A percentile compares a stretch with the other conserved stretches of the same genome.
These are phyloP conservation scores for Hipparchia semele DNA, from an alignment of 2,888 invertebrate genomes.

Conservation along the genomic window DNA sequence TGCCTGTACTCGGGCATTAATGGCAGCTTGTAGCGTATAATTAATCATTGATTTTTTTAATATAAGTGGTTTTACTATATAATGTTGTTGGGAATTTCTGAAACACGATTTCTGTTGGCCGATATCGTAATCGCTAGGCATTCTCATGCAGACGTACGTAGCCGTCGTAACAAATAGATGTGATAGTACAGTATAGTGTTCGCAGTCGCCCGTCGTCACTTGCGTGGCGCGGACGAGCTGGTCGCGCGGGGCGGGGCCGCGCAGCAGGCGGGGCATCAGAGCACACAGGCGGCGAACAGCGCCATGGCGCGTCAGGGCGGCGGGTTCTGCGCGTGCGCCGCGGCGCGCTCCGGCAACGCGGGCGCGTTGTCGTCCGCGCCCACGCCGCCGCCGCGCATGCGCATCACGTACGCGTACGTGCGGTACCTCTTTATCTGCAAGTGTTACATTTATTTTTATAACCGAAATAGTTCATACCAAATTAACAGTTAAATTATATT, in stretches of 20 bases:
- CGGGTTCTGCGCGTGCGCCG: conserved; percentile 56
- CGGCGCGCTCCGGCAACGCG: conserved; percentile 84
- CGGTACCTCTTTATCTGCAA: conserved; percentile 91
- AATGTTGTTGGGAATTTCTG: neutral
- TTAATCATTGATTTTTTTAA: neutral
- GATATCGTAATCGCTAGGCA: neutral
- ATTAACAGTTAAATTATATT: neutral
- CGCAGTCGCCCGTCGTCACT: neutral
- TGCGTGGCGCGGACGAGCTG: neutral
- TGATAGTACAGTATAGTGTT: neutral
- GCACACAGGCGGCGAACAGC: conserved; percentile 92
- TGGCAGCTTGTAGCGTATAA: too few species aligned
- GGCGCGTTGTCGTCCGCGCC: conserved; percentile 76
- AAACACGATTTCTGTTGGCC: neutral
- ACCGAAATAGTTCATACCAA: neutral
- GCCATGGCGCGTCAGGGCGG: conserved; percentile 89
- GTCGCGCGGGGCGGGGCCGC: conserved; percentile 21
- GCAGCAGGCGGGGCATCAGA: conserved; percentile 63
- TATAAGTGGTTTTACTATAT: neutral
- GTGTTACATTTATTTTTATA: neutral
- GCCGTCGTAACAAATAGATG: neutral
- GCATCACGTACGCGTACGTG: conserved; percentile 90
- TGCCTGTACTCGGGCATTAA: too few species aligned
- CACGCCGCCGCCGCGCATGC: conserved; percentile 83
- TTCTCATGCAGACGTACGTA: neutral